Conservation (phyloP, 2,113 vertebrate genomes). For the Cyanocitta stelleri region DNA sequence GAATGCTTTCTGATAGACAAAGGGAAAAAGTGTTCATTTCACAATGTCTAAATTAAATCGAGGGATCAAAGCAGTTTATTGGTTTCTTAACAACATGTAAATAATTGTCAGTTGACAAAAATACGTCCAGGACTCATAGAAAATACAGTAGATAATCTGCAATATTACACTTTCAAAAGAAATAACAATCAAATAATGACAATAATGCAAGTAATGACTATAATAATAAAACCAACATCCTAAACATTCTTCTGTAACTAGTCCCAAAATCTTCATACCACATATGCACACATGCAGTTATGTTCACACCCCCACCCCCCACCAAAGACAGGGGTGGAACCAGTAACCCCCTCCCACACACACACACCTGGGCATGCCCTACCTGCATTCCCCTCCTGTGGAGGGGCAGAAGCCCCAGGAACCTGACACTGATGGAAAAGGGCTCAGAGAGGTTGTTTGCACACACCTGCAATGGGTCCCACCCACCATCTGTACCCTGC, state of each 20-base stretch:
- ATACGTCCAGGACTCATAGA: not conserved
- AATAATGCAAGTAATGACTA: not conserved
- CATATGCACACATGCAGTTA: not conserved
- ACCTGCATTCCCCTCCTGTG: not conserved
- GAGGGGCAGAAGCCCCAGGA: not conserved
- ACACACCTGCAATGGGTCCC: not conserved
- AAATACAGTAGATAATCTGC: not conserved
- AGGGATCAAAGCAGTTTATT: not conserved
- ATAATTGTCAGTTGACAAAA: not conserved
- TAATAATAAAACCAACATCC: not conserved
- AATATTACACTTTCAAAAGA: not conserved
- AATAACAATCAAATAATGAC: not conserved
- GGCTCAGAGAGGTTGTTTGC: accelerated
- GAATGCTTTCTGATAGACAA: not conserved
- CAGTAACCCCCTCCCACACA: not conserved
- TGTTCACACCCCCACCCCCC: accelerated
- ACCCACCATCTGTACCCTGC: accelerated
- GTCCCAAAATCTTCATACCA: not conserved
- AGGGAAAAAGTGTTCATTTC: not conserved
- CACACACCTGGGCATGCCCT: accelerated
- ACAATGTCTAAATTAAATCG: not conserved
- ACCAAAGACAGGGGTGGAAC: not conserved
- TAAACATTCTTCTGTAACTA: not conserved
- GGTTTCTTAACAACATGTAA: not conserved
- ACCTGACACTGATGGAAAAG: not conserved